phyloP scores from a whole-genome alignment of 2,113 vertebrate species.

The Rhineura floridana region DNA sequence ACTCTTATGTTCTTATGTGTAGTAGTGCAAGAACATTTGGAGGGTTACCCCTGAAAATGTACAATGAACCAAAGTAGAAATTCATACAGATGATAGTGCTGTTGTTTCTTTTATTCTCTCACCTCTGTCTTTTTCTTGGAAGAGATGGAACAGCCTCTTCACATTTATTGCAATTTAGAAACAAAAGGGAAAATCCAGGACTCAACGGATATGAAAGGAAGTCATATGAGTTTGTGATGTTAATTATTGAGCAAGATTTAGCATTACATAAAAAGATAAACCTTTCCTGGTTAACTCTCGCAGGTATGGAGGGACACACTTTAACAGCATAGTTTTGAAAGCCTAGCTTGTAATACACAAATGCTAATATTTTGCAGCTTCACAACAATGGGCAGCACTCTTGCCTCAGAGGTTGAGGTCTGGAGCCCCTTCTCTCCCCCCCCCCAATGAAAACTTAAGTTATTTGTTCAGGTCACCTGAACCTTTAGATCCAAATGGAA shows the following conservation, averaged over 20 bases:
- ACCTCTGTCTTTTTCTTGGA: not conserved
- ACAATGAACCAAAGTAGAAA: not conserved
- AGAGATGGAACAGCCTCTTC: not conserved
- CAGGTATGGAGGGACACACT: not conserved
- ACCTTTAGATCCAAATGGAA: not conserved
- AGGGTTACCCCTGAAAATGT: too few species aligned
- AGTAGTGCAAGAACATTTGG: too few species aligned
- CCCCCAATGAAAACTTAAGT: rapidly evolving
- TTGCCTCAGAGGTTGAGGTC: not conserved
- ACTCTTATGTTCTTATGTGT: too few species aligned
- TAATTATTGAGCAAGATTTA: not conserved
- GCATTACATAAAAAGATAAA: not conserved
- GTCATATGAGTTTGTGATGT: not conserved
- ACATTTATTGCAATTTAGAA: not conserved
- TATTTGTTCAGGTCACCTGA: not conserved
- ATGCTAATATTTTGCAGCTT: not conserved
- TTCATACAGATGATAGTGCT: not conserved
- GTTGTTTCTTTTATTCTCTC: not conserved
- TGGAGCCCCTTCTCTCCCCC: not conserved
- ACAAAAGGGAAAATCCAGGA: not conserved
- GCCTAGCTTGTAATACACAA: too few species aligned
- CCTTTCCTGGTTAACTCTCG: not conserved
- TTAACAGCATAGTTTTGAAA: not conserved
- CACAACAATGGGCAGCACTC: not conserved
- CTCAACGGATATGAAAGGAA: not conserved